These are phyloP conservation scores for Drosophila falleni DNA, from an alignment of 2,888 invertebrate genomes.

Conservation along the genomic window DNA sequence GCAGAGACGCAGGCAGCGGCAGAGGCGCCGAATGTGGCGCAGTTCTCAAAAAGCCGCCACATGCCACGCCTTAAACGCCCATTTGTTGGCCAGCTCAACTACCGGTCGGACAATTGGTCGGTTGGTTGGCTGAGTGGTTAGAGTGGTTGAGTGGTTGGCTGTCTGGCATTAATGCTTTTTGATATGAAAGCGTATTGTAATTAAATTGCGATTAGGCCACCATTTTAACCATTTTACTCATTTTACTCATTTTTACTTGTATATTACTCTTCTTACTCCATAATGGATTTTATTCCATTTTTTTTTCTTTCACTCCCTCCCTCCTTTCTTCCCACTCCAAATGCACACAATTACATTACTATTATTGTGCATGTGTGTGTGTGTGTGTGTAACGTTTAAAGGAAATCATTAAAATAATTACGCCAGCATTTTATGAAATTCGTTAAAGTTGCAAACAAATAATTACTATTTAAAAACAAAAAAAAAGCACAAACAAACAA, in stretches of 20 bases:
- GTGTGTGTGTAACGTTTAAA: slow-evolving; percentile 65
- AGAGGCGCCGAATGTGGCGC: slow-evolving; percentile 55
- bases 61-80: slow-evolving; percentile 49
- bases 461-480: slow-evolving; percentile 60
- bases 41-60: slow-evolving; percentile 34
- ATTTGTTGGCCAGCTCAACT: slow-evolving; percentile 33
- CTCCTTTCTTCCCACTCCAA: background rate
- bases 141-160: slow-evolving; percentile 39
- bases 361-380: slow-evolving; percentile 36
- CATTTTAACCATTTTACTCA: slow-evolving; percentile 84
- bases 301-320: slow-evolving; percentile 34
- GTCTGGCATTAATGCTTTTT: slow-evolving; percentile 79
- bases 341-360: slow-evolving; percentile 72
- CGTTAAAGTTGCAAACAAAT: slow-evolving; percentile 67
- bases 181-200: slow-evolving; percentile 83
- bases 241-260: slow-evolving; percentile 82
- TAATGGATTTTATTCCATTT: slow-evolving; percentile 81
- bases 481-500: slow-evolving; percentile 12
- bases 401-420: slow-evolving; percentile 85
- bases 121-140: slow-evolving; percentile 28
- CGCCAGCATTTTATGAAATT: slow-evolving; percentile 75
- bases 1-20: slow-evolving; percentile 38
- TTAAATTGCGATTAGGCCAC: slow-evolving; percentile 86
- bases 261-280: slow-evolving; percentile 71
- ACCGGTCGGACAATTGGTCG: slow-evolving; percentile 26